Evolutionary conservation across 1,140 invertebrate species (phyloP).

Genomic region (Steinernema feltiae): DNA sequence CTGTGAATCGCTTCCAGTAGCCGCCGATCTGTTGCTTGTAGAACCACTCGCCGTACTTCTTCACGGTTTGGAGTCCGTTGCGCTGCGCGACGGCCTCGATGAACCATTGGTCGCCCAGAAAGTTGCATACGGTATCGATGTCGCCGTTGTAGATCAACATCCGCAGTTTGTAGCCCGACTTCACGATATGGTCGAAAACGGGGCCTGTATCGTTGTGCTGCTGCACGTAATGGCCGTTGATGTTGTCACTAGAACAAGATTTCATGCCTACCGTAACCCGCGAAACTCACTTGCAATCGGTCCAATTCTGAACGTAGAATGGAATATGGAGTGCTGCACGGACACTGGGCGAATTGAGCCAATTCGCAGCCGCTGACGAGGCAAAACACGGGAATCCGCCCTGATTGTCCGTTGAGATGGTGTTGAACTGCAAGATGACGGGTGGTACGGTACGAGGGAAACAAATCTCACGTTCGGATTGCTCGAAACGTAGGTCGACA

Average conservation of each 20-base stretch:
- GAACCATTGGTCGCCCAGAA: conserved; percentile 63
- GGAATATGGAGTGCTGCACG: conserved; percentile 60
- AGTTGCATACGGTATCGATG: conserved; percentile 63
- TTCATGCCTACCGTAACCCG: neutral
- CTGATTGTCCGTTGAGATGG: conserved; percentile 26
- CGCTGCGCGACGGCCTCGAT: conserved; percentile 42
- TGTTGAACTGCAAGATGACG: neutral
- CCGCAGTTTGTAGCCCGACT: neutral
- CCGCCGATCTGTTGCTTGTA: conserved; percentile 22
- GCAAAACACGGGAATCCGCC: conserved; percentile 33
- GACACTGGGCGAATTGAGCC: conserved; percentile 57
- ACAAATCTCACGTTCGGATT: neutral
- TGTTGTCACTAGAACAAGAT: conserved; percentile 6
- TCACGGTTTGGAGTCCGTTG: neutral
- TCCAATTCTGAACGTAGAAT: conserved; percentile 47
- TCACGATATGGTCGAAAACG: conserved; percentile 13
- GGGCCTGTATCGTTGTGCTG: conserved; percentile 5
- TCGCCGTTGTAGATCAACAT: conserved; percentile 63
- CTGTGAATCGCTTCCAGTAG: conserved; percentile 26
- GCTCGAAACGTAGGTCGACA: neutral
- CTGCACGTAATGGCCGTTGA: conserved; percentile 7
- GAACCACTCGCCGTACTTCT: neutral
- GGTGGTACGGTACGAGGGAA: neutral
- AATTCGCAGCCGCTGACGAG: conserved; percentile 49
- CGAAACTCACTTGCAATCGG: conserved; percentile 25